Percentiles rank a stretch among this genome's conserved stretches.
These are phyloP conservation scores for Oxyura jamaicensis DNA, from an alignment of 2,113 vertebrate genomes.

Conservation along the genomic window DNA sequence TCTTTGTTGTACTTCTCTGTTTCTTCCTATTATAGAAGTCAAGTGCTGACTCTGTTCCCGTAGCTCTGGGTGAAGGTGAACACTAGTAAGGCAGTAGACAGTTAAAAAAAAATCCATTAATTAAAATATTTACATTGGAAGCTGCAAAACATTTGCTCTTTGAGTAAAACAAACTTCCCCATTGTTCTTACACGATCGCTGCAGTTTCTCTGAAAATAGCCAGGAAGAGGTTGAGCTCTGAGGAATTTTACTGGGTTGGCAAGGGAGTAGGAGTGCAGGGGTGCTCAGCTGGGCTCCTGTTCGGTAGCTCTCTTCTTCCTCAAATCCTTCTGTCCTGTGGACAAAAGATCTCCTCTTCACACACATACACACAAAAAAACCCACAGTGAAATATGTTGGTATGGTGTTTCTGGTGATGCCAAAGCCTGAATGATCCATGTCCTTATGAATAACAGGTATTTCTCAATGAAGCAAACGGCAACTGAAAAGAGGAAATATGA, in stretches of 20 bases:
- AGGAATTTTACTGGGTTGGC: constrained; percentile 51
- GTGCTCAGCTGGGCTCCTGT: not conserved
- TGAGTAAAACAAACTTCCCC: constrained; percentile 64
- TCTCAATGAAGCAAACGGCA: not conserved
- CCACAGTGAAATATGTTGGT: not conserved
- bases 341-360: not conserved
- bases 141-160: constrained; percentile 60
- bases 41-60: not conserved
- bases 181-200: constrained; percentile 57
- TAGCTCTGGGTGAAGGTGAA: not conserved
- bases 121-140: constrained; percentile 70
- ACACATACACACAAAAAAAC: not conserved
- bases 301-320: not conserved
- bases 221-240: constrained; percentile 43
- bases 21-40: not conserved
- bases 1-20: not conserved
- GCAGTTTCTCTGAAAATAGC: constrained; percentile 50
- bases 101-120: constrained; percentile 35
- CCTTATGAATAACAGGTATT: not conserved
- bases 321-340: not conserved
- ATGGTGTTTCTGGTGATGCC: not conserved
- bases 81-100: not conserved
- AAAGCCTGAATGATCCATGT: not conserved
- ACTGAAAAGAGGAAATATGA: not conserved
- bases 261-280: not conserved